Percentiles rank a stretch among this genome's conserved stretches.
Evolutionary conservation across 2,113 vertebrate genomes (phyloP).

Genomic region (Epinephelus fuscoguttatus): DNA sequence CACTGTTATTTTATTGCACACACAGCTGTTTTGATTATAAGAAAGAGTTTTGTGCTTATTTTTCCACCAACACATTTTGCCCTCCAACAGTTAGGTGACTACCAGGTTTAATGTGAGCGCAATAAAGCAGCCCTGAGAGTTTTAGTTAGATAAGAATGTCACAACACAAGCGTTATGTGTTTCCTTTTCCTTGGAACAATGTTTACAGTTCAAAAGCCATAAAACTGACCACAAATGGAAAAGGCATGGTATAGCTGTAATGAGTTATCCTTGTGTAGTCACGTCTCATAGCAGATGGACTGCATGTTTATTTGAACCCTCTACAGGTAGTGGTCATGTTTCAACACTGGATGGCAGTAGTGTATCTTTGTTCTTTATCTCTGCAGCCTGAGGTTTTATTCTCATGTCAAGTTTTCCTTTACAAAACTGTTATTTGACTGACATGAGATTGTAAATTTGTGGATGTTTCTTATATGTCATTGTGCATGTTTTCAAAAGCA

Average conservation of each 20-base stretch:
- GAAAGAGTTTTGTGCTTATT: conserved; percentile 8
- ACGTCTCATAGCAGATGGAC: conserved; percentile 61
- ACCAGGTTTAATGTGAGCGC: conserved; percentile 35
- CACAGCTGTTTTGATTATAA: conserved; percentile 45
- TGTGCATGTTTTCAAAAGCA: not conserved
- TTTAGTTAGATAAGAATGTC: conserved; percentile 61
- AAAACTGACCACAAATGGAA: conserved; percentile 76
- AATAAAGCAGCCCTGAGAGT: conserved; percentile 37
- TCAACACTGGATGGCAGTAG: conserved; percentile 81
- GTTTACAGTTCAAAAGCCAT: conserved; percentile 78
- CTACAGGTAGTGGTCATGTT: conserved; percentile 25
- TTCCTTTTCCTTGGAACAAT: conserved; percentile 69
- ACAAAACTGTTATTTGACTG: conserved; percentile 1
- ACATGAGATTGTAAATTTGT: not conserved
- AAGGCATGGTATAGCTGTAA: conserved; percentile 68
- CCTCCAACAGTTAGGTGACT: conserved; percentile 2
- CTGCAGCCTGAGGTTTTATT: not conserved
- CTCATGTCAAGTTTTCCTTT: conserved; percentile 11
- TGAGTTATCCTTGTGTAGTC: conserved; percentile 74
- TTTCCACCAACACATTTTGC: conserved; percentile 14
- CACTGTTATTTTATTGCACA: conserved; percentile 40
- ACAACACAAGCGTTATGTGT: conserved; percentile 62
- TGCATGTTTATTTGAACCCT: conserved; percentile 41
- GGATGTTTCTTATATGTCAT: conserved; percentile 12
- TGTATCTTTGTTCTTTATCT: conserved; percentile 54